Conservation (phyloP, 2,888 invertebrate genomes). For the Ophioninae sp. region DNA sequence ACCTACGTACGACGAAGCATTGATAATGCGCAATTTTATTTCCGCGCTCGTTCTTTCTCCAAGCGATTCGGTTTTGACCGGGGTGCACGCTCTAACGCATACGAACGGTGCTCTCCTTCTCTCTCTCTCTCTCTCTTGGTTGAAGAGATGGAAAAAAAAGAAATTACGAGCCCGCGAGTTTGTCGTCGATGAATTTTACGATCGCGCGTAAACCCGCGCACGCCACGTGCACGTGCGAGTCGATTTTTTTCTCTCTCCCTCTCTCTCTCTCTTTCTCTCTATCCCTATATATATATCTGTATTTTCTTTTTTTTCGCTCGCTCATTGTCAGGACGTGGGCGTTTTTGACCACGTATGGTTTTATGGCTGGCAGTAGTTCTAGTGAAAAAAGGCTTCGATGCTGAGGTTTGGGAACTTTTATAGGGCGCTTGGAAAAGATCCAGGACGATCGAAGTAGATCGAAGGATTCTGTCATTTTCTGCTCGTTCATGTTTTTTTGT, state of each 20-base stretch:
- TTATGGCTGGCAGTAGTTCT: not conserved
- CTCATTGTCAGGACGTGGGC: conserved; percentile 22
- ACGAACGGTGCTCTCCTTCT: conserved; percentile 17
- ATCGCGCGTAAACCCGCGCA: conserved; percentile 56
- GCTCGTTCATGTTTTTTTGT: too few species aligned
- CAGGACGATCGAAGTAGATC: not conserved
- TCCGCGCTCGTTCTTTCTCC: conserved; percentile 43
- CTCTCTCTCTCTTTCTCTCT: conserved; percentile 9
- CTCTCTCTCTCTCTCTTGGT: conserved; percentile 9
- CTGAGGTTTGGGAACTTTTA: not conserved
- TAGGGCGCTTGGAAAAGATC: not conserved
- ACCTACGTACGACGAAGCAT: conserved; percentile 42
- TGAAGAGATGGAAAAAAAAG: conserved; percentile 29
- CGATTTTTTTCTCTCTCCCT: conserved; percentile 29
- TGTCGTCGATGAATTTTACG: conserved; percentile 59
- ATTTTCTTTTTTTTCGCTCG: not conserved
- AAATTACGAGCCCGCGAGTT: conserved; percentile 47
- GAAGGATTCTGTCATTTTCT: not conserved
- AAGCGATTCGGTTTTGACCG: conserved; percentile 5
- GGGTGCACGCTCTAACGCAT: not conserved
- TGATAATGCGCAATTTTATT: conserved; percentile 58
- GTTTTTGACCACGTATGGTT: conserved; percentile 23
- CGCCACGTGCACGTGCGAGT: conserved; percentile 56
- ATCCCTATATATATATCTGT: not conserved
- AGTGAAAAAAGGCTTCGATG: not conserved